Evolutionary conservation across 2,113 vertebrate species (phyloP), one percentile per base, ranked within the genome.

Genomic region (Myocastor coypus): DNA sequence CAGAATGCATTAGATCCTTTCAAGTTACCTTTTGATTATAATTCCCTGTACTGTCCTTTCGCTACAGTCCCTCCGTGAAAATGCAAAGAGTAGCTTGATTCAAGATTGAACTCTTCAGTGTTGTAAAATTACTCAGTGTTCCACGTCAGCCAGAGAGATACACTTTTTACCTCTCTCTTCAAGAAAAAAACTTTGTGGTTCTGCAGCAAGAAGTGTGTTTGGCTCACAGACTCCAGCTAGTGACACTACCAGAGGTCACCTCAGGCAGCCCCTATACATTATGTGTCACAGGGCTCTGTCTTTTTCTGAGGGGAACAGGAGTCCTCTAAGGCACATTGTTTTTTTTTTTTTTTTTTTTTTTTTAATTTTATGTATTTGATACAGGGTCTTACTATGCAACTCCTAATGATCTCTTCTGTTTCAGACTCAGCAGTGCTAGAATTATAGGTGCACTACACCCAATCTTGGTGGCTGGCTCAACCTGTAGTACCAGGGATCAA

Each of bases 1-100:
- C 50, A 57, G 42, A 91, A 80, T 87, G 46, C n/a, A 92, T 86
- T 90, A 94, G 57, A 57, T 85, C 94, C 34, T 92, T 89, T 86
- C 88, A 83, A 77, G 89, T 97, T 92, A 81, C 26, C 78, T 96
- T 96, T 81, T 4, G 1, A 63, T 61, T 64, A 28, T 7, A 17
- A 50, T 24, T 46, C 24, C 16, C 16, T 4, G 17, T 24, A 7
- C 1, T 4, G 52, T 7, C 16, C 9, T 55, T 34, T n/a, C n/a
- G 19, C 81, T 32, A n/a, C 0, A 2, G 5, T 4, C 17, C 40
- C 0, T 2, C 52, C 6, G 1, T 19, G 64, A 75, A 61, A 42
- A 7, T 61, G 14, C 78, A 68, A 75, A 94, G 37, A 84, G 0
- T 3, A 1, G 10, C n/a, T 75, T 83, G 30, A n/a, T 63, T 68